Percentiles rank a stretch among this genome's conserved stretches.
phyloP scores from a whole-genome alignment of 2,888 invertebrate genomes.

The Ichneumoninae sp. region DNA sequence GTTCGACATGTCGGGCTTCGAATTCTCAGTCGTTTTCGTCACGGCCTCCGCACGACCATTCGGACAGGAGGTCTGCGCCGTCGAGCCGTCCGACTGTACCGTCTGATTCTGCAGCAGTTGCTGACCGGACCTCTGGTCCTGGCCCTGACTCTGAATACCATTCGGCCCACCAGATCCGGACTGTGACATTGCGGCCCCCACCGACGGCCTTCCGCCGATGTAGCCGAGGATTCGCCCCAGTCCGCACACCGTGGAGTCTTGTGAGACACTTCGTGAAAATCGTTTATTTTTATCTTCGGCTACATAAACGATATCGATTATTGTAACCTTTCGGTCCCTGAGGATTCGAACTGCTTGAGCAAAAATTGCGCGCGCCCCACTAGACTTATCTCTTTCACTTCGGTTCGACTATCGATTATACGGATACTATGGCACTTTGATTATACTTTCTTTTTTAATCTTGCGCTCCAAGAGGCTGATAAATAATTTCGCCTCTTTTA shows the following conservation, averaged over 20 bases:
- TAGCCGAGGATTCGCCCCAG: constrained; percentile 83
- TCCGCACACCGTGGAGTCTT: constrained; percentile 83
- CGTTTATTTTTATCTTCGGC: constrained; percentile 19
- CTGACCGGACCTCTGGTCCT: constrained; percentile 64
- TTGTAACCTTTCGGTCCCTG: constrained; percentile 10
- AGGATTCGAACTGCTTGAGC: constrained; percentile 22
- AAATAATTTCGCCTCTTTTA: constrained; percentile 53
- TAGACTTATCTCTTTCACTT: neutral
- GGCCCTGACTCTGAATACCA: constrained; percentile 72
- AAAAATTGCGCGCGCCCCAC: neutral
- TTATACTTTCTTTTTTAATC: constrained; percentile 54
- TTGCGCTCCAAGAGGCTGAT: constrained; percentile 40
- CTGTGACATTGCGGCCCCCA: constrained; percentile 83
- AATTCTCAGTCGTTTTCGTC: constrained; percentile 67
- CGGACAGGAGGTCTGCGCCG: constrained; percentile 72
- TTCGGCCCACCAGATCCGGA: constrained; percentile 77
- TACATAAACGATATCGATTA: constrained; percentile 52
- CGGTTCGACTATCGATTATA: constrained; percentile 28
- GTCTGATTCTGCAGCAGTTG: constrained; percentile 44
- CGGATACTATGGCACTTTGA: constrained; percentile 46
- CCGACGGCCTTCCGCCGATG: constrained; percentile 84
- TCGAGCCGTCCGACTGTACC: constrained; percentile 72
- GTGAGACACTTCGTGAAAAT: constrained; percentile 70
- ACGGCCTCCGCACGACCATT: constrained; percentile 75
- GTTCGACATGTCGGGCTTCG: constrained; percentile 78